Evolutionary conservation across 2,888 invertebrate genomes (phyloP).

Genomic region (Drosophila bunnanda): DNA sequence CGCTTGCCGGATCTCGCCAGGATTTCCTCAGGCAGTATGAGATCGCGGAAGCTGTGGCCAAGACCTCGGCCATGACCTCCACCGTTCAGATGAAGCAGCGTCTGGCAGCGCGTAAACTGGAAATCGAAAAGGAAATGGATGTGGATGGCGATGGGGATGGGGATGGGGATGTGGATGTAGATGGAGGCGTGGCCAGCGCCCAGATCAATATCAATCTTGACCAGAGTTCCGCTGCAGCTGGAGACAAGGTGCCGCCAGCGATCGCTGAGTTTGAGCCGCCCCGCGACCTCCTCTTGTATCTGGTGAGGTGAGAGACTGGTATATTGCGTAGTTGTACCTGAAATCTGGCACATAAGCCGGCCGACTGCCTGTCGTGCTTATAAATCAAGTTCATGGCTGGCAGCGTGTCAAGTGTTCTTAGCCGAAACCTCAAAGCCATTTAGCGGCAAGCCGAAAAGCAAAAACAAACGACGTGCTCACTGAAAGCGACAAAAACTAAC

Average conservation of each 20-base stretch:
- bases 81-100: slow-evolving; percentile 86
- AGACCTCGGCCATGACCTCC: slow-evolving; percentile 87
- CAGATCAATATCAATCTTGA: slow-evolving; percentile 26
- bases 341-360: slow-evolving; percentile 28
- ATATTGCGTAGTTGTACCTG: slow-evolving; percentile 17
- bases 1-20: slow-evolving; percentile 68
- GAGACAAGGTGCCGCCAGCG: slow-evolving; percentile 58
- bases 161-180: slow-evolving; percentile 19
- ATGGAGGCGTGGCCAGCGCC: slow-evolving; percentile 41
- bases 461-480: slow-evolving; percentile 12
- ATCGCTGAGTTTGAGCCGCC: slow-evolving; percentile 86
- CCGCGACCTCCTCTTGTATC: slow-evolving; percentile 87
- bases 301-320: slow-evolving; percentile 87
- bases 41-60: slow-evolving; percentile 87
- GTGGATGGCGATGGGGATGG: slow-evolving; percentile 41
- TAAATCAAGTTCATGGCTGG: slow-evolving; percentile 76
- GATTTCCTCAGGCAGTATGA: slow-evolving; percentile 85
- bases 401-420: slow-evolving; percentile 73
- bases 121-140: slow-evolving; percentile 86
- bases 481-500: slow-evolving; percentile 63
- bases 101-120: slow-evolving; percentile 86
- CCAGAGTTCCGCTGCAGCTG: slow-evolving; percentile 59
- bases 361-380: slow-evolving; percentile 55
- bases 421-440: slow-evolving; percentile 52
- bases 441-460: slow-evolving; percentile 26